phyloP scores from a whole-genome alignment of 2,888 invertebrate species.

The Monochamus alternatus region DNA sequence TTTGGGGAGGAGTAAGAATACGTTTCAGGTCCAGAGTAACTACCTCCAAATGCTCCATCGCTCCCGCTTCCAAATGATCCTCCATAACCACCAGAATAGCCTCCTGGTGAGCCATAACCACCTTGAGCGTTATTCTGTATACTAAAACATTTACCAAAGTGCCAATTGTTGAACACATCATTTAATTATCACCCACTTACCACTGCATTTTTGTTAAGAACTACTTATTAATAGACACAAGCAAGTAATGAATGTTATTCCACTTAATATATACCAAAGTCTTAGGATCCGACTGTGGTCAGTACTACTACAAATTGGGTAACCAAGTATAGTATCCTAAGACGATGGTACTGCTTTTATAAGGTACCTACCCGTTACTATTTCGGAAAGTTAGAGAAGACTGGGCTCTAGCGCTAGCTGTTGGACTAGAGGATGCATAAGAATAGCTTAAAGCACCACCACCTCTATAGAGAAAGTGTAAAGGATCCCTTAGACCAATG shows the following conservation, averaged over 20 bases:
- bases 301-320: not conserved
- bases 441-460: slow-evolving; percentile 58
- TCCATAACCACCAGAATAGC: slow-evolving; percentile 26
- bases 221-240: not conserved
- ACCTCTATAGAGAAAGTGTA: slow-evolving; percentile 54
- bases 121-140: slow-evolving; percentile 18
- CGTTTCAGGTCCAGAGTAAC: slow-evolving; percentile 20
- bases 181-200: no score
- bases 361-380: slow-evolving; percentile 48
- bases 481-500: no score
- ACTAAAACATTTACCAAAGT: slow-evolving; percentile 2
- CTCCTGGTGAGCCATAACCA: slow-evolving; percentile 25
- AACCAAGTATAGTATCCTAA: slow-evolving; percentile 11
- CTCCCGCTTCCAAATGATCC: slow-evolving; percentile 21
- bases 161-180: no score
- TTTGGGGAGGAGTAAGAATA: slow-evolving; percentile 35
- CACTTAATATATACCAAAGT: not conserved
- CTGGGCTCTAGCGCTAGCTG: slow-evolving; percentile 57
- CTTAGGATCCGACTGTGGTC: not conserved
- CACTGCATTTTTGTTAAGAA: no score
- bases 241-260: not conserved
- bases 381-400: slow-evolving; percentile 59
- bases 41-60: slow-evolving; percentile 62
- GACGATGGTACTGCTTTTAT: slow-evolving; percentile 32
- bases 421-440: slow-evolving; percentile 56